These are phyloP conservation scores for Seira sanloemensis DNA, from an alignment of 2,888 invertebrate species.

Conservation along the genomic window DNA sequence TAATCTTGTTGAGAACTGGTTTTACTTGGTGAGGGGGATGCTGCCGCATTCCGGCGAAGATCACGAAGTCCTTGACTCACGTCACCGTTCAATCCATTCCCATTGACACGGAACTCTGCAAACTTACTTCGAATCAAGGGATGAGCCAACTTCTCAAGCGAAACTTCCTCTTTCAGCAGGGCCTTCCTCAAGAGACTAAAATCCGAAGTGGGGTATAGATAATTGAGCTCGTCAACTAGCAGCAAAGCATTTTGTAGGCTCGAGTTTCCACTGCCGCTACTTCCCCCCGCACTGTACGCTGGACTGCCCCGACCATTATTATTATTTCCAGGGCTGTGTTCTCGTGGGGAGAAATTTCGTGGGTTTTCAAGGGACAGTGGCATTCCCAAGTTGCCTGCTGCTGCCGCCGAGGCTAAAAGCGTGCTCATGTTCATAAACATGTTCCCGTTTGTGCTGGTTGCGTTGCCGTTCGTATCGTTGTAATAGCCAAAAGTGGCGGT, in stretches of 20 bases:
- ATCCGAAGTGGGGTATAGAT: constrained; percentile 70
- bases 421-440: constrained; percentile 55
- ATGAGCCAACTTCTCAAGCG: constrained; percentile 68
- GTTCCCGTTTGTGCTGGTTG: not conserved
- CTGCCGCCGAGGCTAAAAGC: constrained; percentile 33
- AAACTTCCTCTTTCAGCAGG: constrained; percentile 70
- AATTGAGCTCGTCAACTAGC: constrained; percentile 70
- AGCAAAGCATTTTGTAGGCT: constrained; percentile 57
- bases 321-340: constrained; percentile 39
- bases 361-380: constrained; percentile 48
- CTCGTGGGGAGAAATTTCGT: constrained; percentile 51
- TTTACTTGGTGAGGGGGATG: constrained; percentile 47
- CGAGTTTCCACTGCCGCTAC: constrained; percentile 44
- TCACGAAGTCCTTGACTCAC: constrained; percentile 33
- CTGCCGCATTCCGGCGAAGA: constrained; percentile 23
- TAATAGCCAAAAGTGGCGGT: constrained; percentile 35
- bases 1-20: constrained; percentile 48
- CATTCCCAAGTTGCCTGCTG: constrained; percentile 45
- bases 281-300: constrained; percentile 39
- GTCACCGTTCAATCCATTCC: constrained; percentile 35
- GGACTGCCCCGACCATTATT: constrained; percentile 37
- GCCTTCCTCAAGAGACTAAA: constrained; percentile 70
- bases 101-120: constrained; percentile 40
- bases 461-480: constrained; percentile 30
- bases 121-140: constrained; percentile 41